Evolutionary conservation across 2,797 vertebrate species (phyloP), one percentile per base, ranked within the genome.

Genomic region (Danio jaintianensis): DNA sequence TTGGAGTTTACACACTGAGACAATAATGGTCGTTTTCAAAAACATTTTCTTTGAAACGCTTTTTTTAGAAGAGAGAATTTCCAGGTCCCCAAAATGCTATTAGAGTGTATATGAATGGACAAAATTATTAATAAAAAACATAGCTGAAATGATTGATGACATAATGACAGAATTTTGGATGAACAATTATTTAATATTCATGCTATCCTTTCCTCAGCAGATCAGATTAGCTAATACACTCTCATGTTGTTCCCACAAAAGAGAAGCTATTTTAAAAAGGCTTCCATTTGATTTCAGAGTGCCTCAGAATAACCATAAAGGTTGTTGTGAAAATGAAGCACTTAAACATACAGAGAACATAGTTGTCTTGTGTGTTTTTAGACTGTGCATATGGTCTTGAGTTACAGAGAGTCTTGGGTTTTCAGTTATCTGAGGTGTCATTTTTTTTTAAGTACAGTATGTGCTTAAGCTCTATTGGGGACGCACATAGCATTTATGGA

Each of bases 181-280:
- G 16, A 69, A 69, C 15, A n/a, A 75, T 75, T 58, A n/a, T 50
- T 16, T 50, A 50, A 36, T 50, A 29, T 66, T 66, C 13, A 6
- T 70, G 62, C 59, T 68, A 75, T 55, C 16, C n/a, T 76, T 84
- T 84, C 58, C 66, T 79, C 7, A 72, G 50, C 45, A 48, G 71
- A 36, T 66, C n/a, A 72, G 59, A 78, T 56, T 64, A 58, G 20
- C 62, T 20, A 42, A 69, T 68, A 59, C 42, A 11, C 43, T 80
- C 53, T 75, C 62, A 63, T 80, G 70, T 78, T 75, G 38, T 56
- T 48, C 6, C 18, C 48, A 63, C 22, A 56, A 72, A 69, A 78
- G 68, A 79, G 16, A 62, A 22, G 47, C 43, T 67, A 20, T 55
- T 78, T 76, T 76, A 56, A 79, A 81, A 80, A 76, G 61, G 40